A percentile compares a stretch with the other conserved stretches of the same genome.
phyloP scores from a whole-genome alignment of 2,797 vertebrate genomes.

The Sebastes wilsoni region DNA sequence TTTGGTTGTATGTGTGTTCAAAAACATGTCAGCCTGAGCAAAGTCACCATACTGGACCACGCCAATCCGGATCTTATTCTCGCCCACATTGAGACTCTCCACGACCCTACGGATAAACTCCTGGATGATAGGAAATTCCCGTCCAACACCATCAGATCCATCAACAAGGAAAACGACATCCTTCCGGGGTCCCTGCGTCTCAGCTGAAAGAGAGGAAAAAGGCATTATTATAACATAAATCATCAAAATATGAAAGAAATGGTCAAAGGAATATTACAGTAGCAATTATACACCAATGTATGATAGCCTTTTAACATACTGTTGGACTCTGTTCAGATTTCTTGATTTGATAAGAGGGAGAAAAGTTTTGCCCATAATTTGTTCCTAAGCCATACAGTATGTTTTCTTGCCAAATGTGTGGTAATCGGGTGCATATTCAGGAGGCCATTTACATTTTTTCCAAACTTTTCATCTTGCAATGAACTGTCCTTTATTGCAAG shows the following conservation, averaged over 20 bases:
- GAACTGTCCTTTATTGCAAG: too few species aligned
- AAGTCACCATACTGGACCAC: slow-evolving; percentile 91
- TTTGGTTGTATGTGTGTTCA: slow-evolving; percentile 88
- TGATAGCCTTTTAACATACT: not conserved
- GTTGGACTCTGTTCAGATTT: not conserved
- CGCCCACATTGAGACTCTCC: slow-evolving; percentile 88
- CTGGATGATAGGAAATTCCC: slow-evolving; percentile 88
- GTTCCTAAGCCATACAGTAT: not conserved
- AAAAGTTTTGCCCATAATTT: not conserved
- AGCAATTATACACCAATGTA: not conserved
- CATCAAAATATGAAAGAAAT: not conserved
- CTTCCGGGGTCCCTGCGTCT: slow-evolving; percentile 80
- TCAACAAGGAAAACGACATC: slow-evolving; percentile 96
- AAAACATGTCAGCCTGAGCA: slow-evolving; percentile 85
- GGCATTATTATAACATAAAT: not conserved
- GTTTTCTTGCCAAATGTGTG: not conserved
- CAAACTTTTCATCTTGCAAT: not conserved
- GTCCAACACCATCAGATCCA: slow-evolving; percentile 88
- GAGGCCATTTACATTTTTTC: not conserved
- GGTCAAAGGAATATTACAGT: not conserved
- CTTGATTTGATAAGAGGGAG: not conserved
- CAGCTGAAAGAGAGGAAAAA: slow-evolving; percentile 63
- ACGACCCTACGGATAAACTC: slow-evolving; percentile 89
- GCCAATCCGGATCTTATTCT: slow-evolving; percentile 87
- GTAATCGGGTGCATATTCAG: not conserved